phyloP scores from a whole-genome alignment of 1,140 invertebrate genomes.

The Euura lappo region DNA sequence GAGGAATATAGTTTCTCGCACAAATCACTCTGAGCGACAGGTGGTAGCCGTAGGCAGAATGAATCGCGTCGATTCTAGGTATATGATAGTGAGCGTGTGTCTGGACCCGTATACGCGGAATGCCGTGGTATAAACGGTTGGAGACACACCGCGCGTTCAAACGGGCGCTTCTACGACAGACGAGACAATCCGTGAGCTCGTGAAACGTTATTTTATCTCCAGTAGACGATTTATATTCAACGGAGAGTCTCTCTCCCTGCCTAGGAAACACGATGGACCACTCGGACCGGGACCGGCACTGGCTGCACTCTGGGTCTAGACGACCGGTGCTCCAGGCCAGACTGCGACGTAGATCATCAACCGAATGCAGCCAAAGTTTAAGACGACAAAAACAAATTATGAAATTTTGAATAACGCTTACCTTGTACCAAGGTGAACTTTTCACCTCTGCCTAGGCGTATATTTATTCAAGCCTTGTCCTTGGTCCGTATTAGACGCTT shows the following conservation, averaged over 20 bases:
- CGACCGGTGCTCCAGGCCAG: too few relatives aligned
- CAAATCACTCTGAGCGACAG: constrained; percentile 4
- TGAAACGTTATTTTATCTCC: constrained; percentile 11
- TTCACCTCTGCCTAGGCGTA: not conserved
- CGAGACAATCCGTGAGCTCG: constrained; percentile 6
- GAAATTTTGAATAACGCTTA: too few relatives aligned
- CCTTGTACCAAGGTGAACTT: not conserved
- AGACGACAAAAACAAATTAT: too few relatives aligned
- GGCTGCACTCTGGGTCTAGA: too few relatives aligned
- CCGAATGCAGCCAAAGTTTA: too few relatives aligned
- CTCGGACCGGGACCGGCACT: too few relatives aligned
- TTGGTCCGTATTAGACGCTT: not conserved
- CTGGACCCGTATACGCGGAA: constrained; percentile 12
- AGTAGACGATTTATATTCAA: constrained; percentile 10
- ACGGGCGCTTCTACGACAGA: constrained; percentile 3
- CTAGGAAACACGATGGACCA: not conserved
- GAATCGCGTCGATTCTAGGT: not conserved
- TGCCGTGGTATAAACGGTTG: constrained; percentile 22
- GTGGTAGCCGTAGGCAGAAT: not conserved
- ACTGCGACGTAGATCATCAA: too few relatives aligned
- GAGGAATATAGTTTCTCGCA: not conserved
- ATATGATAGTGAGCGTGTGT: not conserved
- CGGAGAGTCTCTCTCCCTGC: not conserved
- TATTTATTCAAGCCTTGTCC: not conserved
- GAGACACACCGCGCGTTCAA: not conserved